Base-by-base conservation (phyloP, 2,797 vertebrate genomes). In the Falco berigora region DNA sequence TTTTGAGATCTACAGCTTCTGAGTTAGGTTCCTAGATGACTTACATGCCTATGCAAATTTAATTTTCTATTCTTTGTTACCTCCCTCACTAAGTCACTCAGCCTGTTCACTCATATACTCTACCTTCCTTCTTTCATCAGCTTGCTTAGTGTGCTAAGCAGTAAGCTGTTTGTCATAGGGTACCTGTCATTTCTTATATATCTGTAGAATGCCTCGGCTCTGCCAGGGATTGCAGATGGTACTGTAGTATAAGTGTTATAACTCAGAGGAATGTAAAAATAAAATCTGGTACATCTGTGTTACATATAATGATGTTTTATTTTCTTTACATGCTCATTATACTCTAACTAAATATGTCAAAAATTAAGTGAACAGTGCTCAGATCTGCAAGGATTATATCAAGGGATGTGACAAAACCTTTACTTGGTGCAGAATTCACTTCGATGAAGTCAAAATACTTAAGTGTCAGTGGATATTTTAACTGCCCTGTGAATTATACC, bases 121-220 rank as follows among this genome's bases (percentile, higher is more conserved):
- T 79, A 96, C 71, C 88, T 95, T 92, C 91, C 90, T 95, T 91
- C 82, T 80, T 93, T 96, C 93, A 96, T 94, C 94, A 93, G 71
- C 64, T 95, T 85, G 47, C 73, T 91, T 34, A 90, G 52, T 52
- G 73, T 90, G 90, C 78, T 86, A 93, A 62, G 88, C 92, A 88
- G 66, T 91, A 89, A 96, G 78, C 89, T 94, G 86, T 96, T 95
- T 92, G 89, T 96, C 91, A 92, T 93, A 94, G 95, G 95, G 92
- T 96, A 97, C 91, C 94, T 95, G 96, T 96, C 94, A 95, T 92
- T 96, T 86, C 91, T 94, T 96, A 89, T 92, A 42, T 92, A 90
- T 92, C 62, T 67, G 75, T 92, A 94, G 86, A 95, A 83, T 59
- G 81, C 78, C 64, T 94, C 56, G 90, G 53, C 85, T 86, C 69